Percentiles rank a stretch among this genome's conserved stretches.
Conservation (phyloP, 2,888 invertebrate species). For the Ethmia dodecea region DNA sequence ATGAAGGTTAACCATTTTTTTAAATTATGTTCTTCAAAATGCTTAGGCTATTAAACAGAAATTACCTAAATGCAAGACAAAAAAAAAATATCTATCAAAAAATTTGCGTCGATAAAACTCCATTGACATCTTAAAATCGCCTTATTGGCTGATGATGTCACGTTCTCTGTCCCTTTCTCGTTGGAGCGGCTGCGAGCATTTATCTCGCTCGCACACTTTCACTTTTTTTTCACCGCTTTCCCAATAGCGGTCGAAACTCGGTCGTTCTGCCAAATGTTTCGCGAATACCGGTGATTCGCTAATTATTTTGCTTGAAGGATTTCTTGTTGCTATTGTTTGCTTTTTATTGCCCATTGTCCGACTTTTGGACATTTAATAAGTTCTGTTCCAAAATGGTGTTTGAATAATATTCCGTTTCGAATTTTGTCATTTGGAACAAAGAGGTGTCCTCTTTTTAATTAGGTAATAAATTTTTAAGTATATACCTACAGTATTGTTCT, state of each 20-base stretch:
- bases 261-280: conserved; percentile 60
- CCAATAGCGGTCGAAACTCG: conserved; percentile 58
- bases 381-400: no score
- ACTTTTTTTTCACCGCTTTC: conserved; percentile 68
- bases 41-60: no score
- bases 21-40: no score
- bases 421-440: no score
- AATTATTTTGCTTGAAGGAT: conserved; percentile 8
- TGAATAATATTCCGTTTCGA: no score
- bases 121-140: conserved; percentile 15
- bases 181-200: conserved; percentile 19
- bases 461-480: no score
- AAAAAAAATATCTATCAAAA: no score
- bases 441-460: no score
- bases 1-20: no score
- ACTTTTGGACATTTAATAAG: no score
- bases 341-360: background rate
- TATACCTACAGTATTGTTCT: no score
- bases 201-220: conserved; percentile 57
- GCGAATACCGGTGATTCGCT: conserved; percentile 33
- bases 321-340: conserved; percentile 8
- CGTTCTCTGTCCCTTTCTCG: conserved; percentile 27
- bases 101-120: conserved; percentile 4
- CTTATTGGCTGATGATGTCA: conserved; percentile 33
- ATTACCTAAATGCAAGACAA: no score